phyloP scores from a whole-genome alignment of 2,888 invertebrate species.

The Mesorhabditis spiculigera region DNA sequence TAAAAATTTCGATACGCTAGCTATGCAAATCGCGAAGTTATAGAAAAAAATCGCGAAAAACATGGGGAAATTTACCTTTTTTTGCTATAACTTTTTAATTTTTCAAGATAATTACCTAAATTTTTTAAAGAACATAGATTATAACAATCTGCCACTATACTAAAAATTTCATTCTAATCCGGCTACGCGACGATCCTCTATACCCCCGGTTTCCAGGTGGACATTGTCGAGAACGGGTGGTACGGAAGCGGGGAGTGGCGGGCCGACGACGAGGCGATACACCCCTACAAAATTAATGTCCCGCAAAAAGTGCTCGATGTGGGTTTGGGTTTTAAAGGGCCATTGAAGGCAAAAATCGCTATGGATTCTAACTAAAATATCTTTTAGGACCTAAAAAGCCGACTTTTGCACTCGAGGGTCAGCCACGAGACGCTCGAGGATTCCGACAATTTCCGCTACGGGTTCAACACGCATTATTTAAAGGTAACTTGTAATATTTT shows the following conservation, averaged over 20 bases:
- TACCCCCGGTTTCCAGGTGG: constrained; percentile 31
- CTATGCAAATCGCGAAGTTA: too few relatives aligned
- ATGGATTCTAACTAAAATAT: background rate
- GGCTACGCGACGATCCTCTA: too few relatives aligned
- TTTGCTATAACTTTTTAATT: too few relatives aligned
- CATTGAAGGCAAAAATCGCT: background rate
- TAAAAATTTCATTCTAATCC: too few relatives aligned
- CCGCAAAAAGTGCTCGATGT: constrained; percentile 33
- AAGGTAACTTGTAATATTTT: constrained; percentile 11
- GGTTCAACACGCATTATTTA: constrained; percentile 71
- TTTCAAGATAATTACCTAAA: too few relatives aligned
- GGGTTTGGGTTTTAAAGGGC: background rate
- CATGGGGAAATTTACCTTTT: too few relatives aligned
- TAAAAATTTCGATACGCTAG: too few relatives aligned
- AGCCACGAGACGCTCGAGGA: constrained; percentile 50
- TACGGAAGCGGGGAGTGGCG: constrained; percentile 37
- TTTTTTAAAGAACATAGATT: too few relatives aligned
- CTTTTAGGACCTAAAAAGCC: constrained; percentile 42
- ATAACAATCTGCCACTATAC: too few relatives aligned
- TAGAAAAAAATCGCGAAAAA: too few relatives aligned
- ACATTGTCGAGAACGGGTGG: constrained; percentile 36
- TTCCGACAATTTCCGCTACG: constrained; percentile 72
- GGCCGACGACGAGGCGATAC: constrained; percentile 36
- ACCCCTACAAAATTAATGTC: constrained; percentile 42
- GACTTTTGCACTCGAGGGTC: constrained; percentile 63